phyloP scores from a whole-genome alignment of 2,888 invertebrate species.

The Acleris holmiana region DNA sequence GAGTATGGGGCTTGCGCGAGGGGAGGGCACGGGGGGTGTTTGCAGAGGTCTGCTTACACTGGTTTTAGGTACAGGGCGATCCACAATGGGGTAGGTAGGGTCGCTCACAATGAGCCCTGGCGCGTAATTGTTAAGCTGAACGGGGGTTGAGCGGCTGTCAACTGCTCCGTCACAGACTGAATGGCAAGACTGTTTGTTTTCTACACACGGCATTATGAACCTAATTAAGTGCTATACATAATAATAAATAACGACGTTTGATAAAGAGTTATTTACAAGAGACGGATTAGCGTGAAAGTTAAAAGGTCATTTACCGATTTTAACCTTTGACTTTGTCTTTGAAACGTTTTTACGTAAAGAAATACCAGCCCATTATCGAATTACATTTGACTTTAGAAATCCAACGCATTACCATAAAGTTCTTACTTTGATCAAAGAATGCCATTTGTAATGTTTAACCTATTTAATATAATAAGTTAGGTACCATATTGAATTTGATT shows the following conservation, averaged over 20 bases:
- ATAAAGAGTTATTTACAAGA: conserved; percentile 1
- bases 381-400: too few relatives aligned
- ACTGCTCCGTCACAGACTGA: conserved; percentile 74
- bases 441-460: too few relatives aligned
- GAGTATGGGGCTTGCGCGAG: conserved; percentile 37
- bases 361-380: too few relatives aligned
- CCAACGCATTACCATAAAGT: too few relatives aligned
- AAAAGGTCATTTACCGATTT: too few relatives aligned
- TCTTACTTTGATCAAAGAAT: too few relatives aligned
- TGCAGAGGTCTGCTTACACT: conserved; percentile 50
- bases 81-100: conserved; percentile 81
- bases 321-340: too few relatives aligned
- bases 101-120: conserved; percentile 78
- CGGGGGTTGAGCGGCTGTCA: conserved; percentile 81
- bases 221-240: conserved; percentile 26
- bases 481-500: too few relatives aligned
- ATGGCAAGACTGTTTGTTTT: conserved; percentile 50
- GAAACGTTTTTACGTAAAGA: too few relatives aligned
- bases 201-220: conserved; percentile 22
- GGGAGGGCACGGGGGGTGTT: conserved; percentile 47
- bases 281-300: not conserved
- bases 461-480: too few relatives aligned
- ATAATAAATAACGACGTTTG: not conserved
- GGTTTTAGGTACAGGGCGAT: conserved; percentile 65
- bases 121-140: conserved; percentile 82